Evolutionary conservation across 2,113 vertebrate genomes (phyloP).

Genomic region (Emberiza fucata): DNA sequence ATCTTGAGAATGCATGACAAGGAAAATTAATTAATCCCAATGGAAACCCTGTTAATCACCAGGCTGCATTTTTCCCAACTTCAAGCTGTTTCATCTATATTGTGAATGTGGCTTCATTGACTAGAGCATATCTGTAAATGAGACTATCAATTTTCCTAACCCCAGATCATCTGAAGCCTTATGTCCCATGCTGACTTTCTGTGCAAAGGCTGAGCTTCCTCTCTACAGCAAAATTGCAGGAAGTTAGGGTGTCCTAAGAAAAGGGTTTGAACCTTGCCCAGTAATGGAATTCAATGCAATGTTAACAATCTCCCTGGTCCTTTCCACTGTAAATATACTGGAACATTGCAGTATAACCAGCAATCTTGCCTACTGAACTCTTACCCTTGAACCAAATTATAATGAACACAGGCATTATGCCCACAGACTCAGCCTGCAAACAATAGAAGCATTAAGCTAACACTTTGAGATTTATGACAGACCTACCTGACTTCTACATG

Average conservation of each 20-base stretch:
- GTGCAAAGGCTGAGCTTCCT: background rate
- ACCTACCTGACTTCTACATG: slow-evolving; percentile 54
- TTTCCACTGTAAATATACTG: background rate
- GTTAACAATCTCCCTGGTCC: background rate
- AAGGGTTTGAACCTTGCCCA: background rate
- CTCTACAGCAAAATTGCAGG: background rate
- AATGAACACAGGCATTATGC: background rate
- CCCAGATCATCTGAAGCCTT: background rate
- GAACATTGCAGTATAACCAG: background rate
- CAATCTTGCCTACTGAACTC: background rate
- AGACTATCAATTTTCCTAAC: background rate
- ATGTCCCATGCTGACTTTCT: background rate
- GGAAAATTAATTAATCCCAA: background rate
- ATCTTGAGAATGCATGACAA: background rate
- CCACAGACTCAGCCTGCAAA: background rate
- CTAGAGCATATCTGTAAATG: background rate
- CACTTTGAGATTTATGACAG: slow-evolving; percentile 59
- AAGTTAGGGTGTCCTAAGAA: background rate
- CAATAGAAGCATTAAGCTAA: slow-evolving; percentile 37
- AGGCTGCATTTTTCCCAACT: background rate
- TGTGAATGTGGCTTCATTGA: background rate
- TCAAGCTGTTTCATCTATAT: background rate
- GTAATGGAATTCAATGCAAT: background rate
- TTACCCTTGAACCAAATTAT: background rate
- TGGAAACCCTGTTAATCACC: background rate